Base-by-base conservation (phyloP, 2,888 invertebrate species). In the Lacanobia oleracea region DNA sequence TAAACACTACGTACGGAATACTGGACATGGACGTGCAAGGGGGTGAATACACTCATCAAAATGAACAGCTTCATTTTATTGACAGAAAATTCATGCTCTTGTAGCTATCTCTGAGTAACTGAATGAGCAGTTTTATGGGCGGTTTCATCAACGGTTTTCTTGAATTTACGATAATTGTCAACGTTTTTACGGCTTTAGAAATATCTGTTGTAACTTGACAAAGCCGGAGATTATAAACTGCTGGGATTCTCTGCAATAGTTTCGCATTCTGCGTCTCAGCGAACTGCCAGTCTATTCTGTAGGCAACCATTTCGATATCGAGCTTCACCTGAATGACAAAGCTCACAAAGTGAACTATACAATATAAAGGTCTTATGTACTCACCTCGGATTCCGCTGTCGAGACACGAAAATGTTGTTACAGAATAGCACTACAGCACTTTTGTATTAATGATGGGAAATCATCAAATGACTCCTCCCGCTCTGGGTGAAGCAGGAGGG, bases 31-130 rank as follows among this genome's bases (percentile, higher is more conserved):
- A 33, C 51, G 14, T 53, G 66, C 48, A 64, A 63, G 57, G 23
- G 63, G 84, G 70, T 82, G 70, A 85, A 85, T 51, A 73, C 50
- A 63, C 75, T 53, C 83, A 63, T 82, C 62, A 82, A 79, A 85
- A 48, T 50, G 59, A 40, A 72, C 50, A 57, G 33, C 43, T 62
- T 64, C 48, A 57, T 72, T 82, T 63, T 74, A 64, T 67, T 71
- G n/a, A n/a, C 21, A 40, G 64, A 53, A 64, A 68, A 50, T 69
- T 45, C 10, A 45, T 51, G 37, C 40, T 51, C 53, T 67, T 64
- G 14, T 40, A 23, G 14, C 8, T 54, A 48, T 18, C 18, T 43
- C 7, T 33, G 16, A 23, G 33, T 50, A n/a, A 37, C 40, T 60
- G 23, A 53, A 23, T 48, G 23, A 48, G 10, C 21, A 50, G 37